Evolutionary conservation across 2,888 invertebrate species (phyloP).

Genomic region (Acrobasis consociella): DNA sequence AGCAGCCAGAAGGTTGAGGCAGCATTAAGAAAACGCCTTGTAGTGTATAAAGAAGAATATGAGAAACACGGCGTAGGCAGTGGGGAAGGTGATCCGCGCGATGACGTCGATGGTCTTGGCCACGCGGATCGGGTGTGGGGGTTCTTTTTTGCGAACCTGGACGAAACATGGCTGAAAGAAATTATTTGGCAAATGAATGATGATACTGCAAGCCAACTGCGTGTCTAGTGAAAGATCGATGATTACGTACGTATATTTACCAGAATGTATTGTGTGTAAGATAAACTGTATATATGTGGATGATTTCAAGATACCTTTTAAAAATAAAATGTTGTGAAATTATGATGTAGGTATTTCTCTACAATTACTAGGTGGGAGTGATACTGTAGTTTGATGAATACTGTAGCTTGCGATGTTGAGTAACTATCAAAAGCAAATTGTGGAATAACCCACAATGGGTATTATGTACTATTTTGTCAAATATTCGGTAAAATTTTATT

Average conservation of each 20-base stretch:
- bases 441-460: no score
- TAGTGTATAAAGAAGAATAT: slow-evolving; percentile 98
- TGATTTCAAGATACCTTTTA: neutral
- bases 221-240: slow-evolving; percentile 2
- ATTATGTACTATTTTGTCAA: no score
- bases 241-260: no score
- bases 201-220: slow-evolving; percentile 55
- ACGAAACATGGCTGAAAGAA: slow-evolving; percentile 89
- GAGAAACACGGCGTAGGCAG: slow-evolving; percentile 95
- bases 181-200: slow-evolving; percentile 73
- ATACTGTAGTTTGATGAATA: neutral
- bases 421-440: slow-evolving; percentile 6
- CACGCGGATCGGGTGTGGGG: slow-evolving; percentile 95
- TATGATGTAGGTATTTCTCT: neutral
- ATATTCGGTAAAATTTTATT: no score
- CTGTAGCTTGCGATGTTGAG: slow-evolving; percentile 1
- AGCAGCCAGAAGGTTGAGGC: slow-evolving; percentile 58
- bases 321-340: neutral
- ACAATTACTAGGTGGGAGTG: neutral
- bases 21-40: slow-evolving; percentile 90
- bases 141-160: slow-evolving; percentile 95
- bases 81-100: slow-evolving; percentile 96
- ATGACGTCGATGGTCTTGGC: slow-evolving; percentile 98
- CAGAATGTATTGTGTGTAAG: no score
- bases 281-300: neutral